These are phyloP conservation scores for Zhuqinia jingwanae DNA, from an alignment of 2,888 invertebrate genomes.

Conservation along the genomic window DNA sequence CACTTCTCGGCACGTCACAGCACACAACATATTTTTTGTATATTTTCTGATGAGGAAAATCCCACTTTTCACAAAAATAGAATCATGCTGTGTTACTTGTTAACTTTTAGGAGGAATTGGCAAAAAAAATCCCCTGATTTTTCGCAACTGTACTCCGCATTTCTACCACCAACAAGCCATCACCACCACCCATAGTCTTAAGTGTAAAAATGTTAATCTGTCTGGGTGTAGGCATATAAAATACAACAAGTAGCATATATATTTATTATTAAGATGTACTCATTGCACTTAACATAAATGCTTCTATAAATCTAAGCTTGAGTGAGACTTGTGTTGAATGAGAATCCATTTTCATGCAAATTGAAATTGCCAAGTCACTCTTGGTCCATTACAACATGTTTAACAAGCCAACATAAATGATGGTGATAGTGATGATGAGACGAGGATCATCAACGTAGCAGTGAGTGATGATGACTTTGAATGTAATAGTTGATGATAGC, in stretches of 20 bases:
- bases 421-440: slow-evolving; percentile 8
- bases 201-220: slow-evolving; percentile 32
- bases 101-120: background rate
- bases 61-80: slow-evolving; percentile 19
- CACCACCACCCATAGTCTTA: slow-evolving; percentile 13
- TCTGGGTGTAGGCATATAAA: background rate
- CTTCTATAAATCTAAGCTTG: background rate
- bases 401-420: slow-evolving; percentile 54
- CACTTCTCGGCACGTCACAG: background rate
- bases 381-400: slow-evolving; percentile 37
- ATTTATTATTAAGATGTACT: background rate
- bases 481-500: slow-evolving; percentile 22
- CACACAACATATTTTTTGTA: background rate
- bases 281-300: background rate
- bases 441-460: background rate
- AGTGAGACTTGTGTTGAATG: slow-evolving; percentile 16
- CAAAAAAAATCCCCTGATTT: slow-evolving; percentile 53
- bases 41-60: background rate
- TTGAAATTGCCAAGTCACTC: slow-evolving; percentile 63
- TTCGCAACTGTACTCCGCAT: slow-evolving; percentile 61
- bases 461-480: slow-evolving; percentile 12
- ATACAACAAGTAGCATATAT: background rate
- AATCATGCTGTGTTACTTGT: slow-evolving; percentile 2
- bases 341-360: slow-evolving; percentile 41
- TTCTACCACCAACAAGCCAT: background rate